Conservation (phyloP, 2,797 vertebrate species). For the Staurois parvus region DNA sequence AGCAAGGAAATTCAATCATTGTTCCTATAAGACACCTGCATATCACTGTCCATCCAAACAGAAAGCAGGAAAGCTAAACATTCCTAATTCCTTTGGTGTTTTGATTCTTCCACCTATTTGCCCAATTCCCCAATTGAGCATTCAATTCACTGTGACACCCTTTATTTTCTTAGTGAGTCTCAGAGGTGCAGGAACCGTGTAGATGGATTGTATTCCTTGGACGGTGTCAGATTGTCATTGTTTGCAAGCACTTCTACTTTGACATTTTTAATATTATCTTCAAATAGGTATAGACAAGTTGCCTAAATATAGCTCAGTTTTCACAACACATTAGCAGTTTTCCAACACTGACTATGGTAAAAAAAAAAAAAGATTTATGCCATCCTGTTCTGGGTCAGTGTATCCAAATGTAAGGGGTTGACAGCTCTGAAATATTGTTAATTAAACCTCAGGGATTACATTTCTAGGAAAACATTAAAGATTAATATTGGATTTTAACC, state of each 20-base stretch:
- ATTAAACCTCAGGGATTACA: not conserved
- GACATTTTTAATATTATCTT: slow-evolving; percentile 16
- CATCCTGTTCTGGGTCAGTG: not conserved
- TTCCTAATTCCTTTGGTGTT: not conserved
- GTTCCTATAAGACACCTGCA: not conserved
- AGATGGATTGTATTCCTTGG: slow-evolving; percentile 24
- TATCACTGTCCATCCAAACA: not conserved
- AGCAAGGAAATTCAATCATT: not conserved
- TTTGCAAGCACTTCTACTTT: slow-evolving; percentile 22
- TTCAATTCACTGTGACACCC: slow-evolving; percentile 20
- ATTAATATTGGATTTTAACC: not conserved
- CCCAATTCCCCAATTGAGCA: slow-evolving; percentile 20
- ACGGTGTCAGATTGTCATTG: slow-evolving; percentile 34
- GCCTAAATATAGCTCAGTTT: not conserved
- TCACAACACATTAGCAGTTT: not conserved
- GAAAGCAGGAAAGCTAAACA: not conserved
- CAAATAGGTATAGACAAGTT: not conserved
- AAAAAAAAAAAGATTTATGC: not conserved
- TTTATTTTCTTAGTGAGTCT: slow-evolving; percentile 37
- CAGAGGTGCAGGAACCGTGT: slow-evolving; percentile 13
- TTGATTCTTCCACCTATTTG: not conserved
- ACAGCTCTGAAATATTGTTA: not conserved
- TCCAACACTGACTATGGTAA: not conserved
- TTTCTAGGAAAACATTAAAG: not conserved
- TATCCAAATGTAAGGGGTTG: not conserved